Evolutionary conservation across 2,888 invertebrate species (phyloP).

Genomic region (Amphipyra berbera): DNA sequence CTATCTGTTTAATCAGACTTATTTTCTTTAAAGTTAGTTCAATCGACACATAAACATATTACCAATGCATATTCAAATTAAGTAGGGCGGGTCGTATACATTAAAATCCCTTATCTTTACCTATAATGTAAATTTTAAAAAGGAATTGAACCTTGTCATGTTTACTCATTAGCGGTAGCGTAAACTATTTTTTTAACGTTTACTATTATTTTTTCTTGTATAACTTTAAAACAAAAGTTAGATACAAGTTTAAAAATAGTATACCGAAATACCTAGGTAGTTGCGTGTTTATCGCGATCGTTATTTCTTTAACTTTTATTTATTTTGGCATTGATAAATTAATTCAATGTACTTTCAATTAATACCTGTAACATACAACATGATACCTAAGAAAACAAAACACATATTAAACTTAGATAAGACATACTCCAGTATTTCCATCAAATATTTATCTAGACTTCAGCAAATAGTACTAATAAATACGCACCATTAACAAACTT

Average conservation of each 20-base stretch:
- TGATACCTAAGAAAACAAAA: constrained; percentile 35
- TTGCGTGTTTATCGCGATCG: background rate
- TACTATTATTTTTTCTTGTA: background rate
- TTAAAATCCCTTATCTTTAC: constrained; percentile 58
- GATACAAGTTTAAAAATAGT: background rate
- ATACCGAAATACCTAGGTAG: too few species aligned
- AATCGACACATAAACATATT: constrained; percentile 63
- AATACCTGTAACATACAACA: constrained; percentile 18
- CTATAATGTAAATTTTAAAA: constrained; percentile 53
- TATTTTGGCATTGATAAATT: background rate
- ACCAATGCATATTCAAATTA: constrained; percentile 75
- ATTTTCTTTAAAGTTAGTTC: constrained; percentile 73
- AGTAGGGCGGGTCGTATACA: constrained; percentile 69
- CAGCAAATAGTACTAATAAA: constrained; percentile 47
- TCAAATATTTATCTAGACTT: constrained; percentile 54
- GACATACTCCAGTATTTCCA: constrained; percentile 36
- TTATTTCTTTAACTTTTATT: background rate
- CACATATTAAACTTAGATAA: constrained; percentile 49
- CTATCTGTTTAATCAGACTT: background rate
- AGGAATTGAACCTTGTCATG: constrained; percentile 15
- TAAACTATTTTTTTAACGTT: background rate
- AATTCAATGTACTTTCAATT: background rate
- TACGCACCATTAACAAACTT: constrained; percentile 58
- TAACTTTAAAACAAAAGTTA: background rate
- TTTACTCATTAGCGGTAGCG: background rate